Evolutionary conservation across 2,888 invertebrate genomes (phyloP), one percentile per base, ranked within the genome.

Genomic region (Caprella mutica): DNA sequence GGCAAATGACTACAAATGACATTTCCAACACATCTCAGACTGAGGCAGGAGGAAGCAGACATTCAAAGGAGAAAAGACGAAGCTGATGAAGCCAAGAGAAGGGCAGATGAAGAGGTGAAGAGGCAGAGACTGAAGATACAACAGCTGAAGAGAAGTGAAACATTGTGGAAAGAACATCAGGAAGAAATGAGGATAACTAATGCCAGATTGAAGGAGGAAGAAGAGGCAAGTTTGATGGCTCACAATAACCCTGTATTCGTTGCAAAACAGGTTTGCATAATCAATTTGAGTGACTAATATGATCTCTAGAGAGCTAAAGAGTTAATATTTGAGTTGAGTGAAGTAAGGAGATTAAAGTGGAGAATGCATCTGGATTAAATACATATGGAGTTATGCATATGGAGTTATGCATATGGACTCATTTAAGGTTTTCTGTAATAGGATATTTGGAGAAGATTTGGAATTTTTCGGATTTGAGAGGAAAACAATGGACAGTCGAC

Each of bases 181-280:
- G 35, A 30, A 2, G 46, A 54, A 21, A 59, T 63, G 59, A 53
- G 57, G 14, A 42, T 53, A 17, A 63, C 48, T 24, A 46, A 56
- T 14, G 59, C 48, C 23, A 33, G 44, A 4, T 17, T 63, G 8
- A 54, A 35, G 54, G 63, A 63, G 43, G 30, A 54, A 6, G 56
- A 59, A 42, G 63, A 59, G 63, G 59, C 52, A 12, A 30, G 12
- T 6, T 42, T 42, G 8, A 17, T 17, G 17, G 9, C 9, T 23
- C 6, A 42, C 42, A 8, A 8, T 30, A 26, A 38, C 35, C 55
- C 42, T 30, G 48, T 33, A 23, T 46, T 55, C 35, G 9, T 24
- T 27, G 17, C 50, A 50, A 23, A 24, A 55, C 26, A 26, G 30
- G 27, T 40, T 48, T 30, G 30, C 42, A 19, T 38, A 48, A 23